Conservation (phyloP, 2,888 invertebrate genomes). For the Dolomedes plantarius region DNA sequence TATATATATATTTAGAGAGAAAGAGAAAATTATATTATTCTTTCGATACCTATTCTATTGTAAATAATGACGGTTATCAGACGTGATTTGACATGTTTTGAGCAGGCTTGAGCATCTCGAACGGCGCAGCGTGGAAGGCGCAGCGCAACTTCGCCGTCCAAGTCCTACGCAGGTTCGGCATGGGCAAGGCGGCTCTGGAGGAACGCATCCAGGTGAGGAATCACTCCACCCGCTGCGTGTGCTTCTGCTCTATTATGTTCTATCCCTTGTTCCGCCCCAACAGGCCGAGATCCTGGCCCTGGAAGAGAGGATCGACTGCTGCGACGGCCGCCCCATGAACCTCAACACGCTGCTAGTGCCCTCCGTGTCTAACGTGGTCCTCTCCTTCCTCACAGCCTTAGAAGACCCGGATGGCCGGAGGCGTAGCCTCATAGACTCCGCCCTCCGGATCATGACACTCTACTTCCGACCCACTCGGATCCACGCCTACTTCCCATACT, state of each 20-base stretch:
- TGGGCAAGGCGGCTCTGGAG: constrained; percentile 72
- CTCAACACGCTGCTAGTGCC: constrained; percentile 50
- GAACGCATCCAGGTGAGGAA: constrained; percentile 65
- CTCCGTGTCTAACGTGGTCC: constrained; percentile 73
- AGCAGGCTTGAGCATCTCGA: constrained; percentile 54
- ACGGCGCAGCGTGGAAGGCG: constrained; percentile 71
- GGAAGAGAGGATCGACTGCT: constrained; percentile 49
- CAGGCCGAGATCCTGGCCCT: constrained; percentile 66
- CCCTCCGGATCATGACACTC: constrained; percentile 27
- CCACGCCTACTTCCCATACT: constrained; percentile 54
- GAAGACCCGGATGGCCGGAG: constrained; percentile 65
- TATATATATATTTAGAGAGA: no score
- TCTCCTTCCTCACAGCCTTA: constrained; percentile 68
- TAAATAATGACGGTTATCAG: no score
- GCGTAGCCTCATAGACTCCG: constrained; percentile 40
- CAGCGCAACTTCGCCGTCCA: constrained; percentile 72
- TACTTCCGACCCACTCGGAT: constrained; percentile 53
- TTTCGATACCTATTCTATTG: no score
- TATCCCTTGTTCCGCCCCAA: no score
- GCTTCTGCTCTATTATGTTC: no score
- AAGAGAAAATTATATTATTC: no score
- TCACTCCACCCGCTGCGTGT: no score
- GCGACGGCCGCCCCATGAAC: constrained; percentile 24
- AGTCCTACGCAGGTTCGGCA: constrained; percentile 71
- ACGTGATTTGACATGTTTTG: no score